A percentile compares a stretch with the other conserved stretches of the same genome.
phyloP scores from a whole-genome alignment of 1,140 invertebrate species.

The Drosophila subobscura region DNA sequence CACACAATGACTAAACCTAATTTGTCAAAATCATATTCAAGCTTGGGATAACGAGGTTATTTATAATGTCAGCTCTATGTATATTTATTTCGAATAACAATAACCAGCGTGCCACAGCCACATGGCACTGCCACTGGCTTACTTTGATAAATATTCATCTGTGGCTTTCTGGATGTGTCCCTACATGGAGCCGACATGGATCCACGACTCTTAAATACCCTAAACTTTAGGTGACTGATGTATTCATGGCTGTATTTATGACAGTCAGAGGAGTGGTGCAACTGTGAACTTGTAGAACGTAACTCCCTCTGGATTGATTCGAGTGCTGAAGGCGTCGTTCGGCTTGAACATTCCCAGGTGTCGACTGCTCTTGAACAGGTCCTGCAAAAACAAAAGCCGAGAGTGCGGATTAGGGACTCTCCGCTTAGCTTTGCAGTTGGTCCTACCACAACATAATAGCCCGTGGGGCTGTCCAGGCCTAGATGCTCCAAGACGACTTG shows the following conservation, averaged over 20 bases:
- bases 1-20: constrained; percentile 13
- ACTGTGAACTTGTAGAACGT: constrained; percentile 55
- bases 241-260: neutral
- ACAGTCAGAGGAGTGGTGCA: constrained; percentile 22
- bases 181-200: neutral
- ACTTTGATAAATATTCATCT: constrained; percentile 12
- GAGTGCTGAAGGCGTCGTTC: constrained; percentile 38
- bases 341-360: constrained; percentile 46
- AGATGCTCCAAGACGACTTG: constrained; percentile 12
- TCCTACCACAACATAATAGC: constrained; percentile 51
- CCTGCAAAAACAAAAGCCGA: constrained; percentile 19
- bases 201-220: neutral
- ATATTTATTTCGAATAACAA: constrained; percentile 27
- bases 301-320: constrained; percentile 55
- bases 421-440: neutral
- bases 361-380: constrained; percentile 41
- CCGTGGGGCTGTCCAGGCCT: constrained; percentile 31
- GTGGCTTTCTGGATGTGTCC: constrained; percentile 5
- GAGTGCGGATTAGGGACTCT: neutral
- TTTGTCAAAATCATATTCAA: constrained; percentile 49
- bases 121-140: no score
- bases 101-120: constrained; percentile 84
- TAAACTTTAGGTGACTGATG: neutral
- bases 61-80: constrained; percentile 25
- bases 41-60: constrained; percentile 28